Percentiles rank a stretch among this genome's conserved stretches.
These are phyloP conservation scores for Erythrolamprus reginae DNA, from an alignment of 2,113 vertebrate species.

Conservation along the genomic window DNA sequence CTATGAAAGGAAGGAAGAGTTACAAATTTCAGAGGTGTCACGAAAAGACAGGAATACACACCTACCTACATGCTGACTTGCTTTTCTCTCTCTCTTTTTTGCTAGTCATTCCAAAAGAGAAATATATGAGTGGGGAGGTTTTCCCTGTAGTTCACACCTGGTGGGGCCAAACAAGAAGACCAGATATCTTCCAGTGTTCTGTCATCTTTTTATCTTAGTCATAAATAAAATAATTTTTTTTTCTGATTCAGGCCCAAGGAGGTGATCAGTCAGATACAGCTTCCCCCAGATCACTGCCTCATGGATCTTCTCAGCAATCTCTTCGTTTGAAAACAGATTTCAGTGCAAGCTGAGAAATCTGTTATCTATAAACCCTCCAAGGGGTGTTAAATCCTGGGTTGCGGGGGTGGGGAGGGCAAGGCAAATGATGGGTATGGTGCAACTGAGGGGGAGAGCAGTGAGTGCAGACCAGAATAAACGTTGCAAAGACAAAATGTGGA, in stretches of 20 bases:
- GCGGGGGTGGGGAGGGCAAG: not conserved
- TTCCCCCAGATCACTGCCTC: conserved; percentile 35
- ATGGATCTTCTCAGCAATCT: conserved; percentile 1
- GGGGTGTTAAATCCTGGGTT: not conserved
- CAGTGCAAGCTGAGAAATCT: conserved; percentile 42
- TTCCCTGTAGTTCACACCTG: not conserved
- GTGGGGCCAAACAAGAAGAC: not conserved
- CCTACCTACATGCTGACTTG: not conserved
- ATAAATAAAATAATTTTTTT: conserved; percentile 6
- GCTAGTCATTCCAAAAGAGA: not conserved
- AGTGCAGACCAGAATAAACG: not conserved
- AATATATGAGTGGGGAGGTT: not conserved
- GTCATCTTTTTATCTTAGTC: conserved; percentile 29
- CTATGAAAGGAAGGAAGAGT: not conserved
- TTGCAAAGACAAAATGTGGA: not conserved
- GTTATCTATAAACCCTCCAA: not conserved
- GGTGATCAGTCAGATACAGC: conserved; percentile 20
- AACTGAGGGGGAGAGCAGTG: not conserved
- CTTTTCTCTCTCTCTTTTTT: too few species aligned
- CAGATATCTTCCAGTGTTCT: not conserved
- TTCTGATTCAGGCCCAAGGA: conserved; percentile 26
- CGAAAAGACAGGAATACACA: not conserved
- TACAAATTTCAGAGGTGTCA: conserved; percentile 9
- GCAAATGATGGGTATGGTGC: not conserved
- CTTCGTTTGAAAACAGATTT: not conserved